Percentiles rank a stretch among this genome's conserved stretches.
phyloP scores from a whole-genome alignment of 2,797 vertebrate genomes.

The Astyanax mexicanus region DNA sequence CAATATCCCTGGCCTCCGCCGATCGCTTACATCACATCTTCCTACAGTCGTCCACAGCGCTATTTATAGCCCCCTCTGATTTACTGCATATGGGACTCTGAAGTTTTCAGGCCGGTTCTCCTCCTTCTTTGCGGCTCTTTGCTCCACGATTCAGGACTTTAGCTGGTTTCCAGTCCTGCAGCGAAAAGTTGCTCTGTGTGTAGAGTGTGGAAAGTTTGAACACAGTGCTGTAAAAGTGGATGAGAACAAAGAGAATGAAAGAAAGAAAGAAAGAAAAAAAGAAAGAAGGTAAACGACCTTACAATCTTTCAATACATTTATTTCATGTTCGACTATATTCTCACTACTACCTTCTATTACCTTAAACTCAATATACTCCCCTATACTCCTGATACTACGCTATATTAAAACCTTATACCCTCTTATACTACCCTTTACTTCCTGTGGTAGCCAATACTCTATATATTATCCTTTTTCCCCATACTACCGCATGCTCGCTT shows the following conservation, averaged over 20 bases:
- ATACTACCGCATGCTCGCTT: no score
- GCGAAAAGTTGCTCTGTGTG: neutral
- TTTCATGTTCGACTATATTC: no score
- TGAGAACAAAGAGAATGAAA: neutral
- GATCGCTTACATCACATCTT: conserved; percentile 47
- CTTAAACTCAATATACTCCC: no score
- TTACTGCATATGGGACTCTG: conserved; percentile 41
- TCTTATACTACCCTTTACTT: no score
- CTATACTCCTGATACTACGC: no score
- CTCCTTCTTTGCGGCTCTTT: conserved; percentile 23
- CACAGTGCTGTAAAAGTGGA: neutral
- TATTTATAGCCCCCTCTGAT: conserved; percentile 54
- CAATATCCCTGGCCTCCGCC: conserved; percentile 30
- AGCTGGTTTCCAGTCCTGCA: conserved; percentile 38
- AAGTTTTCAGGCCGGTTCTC: conserved; percentile 32
- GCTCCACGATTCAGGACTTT: conserved; percentile 30
- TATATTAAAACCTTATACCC: no score
- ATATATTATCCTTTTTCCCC: no score
- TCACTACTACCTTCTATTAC: no score
- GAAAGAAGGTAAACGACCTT: no score
- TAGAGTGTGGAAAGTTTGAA: conserved; percentile 37
- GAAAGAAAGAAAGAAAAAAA: neutral
- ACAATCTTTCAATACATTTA: no score
- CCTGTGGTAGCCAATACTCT: no score
- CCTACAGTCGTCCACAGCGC: conserved; percentile 30